Conservation (phyloP, 1,140 invertebrate genomes). For the Melipona quadrifasciata region DNA sequence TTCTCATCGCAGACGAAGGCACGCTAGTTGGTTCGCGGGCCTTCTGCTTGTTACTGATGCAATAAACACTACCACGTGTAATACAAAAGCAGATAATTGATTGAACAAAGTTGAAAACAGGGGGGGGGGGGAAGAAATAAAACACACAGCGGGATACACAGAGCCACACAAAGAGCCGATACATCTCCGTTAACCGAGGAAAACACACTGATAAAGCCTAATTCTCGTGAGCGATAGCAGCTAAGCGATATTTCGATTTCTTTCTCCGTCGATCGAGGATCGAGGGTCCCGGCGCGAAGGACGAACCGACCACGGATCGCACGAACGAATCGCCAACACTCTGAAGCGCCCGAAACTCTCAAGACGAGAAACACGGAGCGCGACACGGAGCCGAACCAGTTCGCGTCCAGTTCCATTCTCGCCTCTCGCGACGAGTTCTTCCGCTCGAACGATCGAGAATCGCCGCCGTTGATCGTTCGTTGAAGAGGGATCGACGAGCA, state of each 20-base stretch:
- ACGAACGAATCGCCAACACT: constrained; percentile 23
- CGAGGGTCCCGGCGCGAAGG: constrained; percentile 58
- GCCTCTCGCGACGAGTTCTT: background rate
- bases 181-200: constrained; percentile 19
- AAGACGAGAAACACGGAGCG: background rate
- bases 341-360: constrained; percentile 15
- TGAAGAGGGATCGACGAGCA: background rate
- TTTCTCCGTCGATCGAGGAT: constrained; percentile 63
- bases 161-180: background rate
- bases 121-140: background rate
- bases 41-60: background rate
- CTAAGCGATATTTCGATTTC: constrained; percentile 48
- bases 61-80: background rate
- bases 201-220: background rate
- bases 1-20: constrained; percentile 48
- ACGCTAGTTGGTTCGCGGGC: constrained; percentile 30
- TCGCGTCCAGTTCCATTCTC: background rate
- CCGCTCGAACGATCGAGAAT: background rate
- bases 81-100: background rate
- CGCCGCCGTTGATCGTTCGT: background rate
- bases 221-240: constrained; percentile 2
- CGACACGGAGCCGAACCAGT: background rate
- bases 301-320: constrained; percentile 51
- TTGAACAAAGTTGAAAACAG: background rate
- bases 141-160: background rate